phyloP scores from a whole-genome alignment of 2,113 vertebrate species.

The Zosterops lateralis region DNA sequence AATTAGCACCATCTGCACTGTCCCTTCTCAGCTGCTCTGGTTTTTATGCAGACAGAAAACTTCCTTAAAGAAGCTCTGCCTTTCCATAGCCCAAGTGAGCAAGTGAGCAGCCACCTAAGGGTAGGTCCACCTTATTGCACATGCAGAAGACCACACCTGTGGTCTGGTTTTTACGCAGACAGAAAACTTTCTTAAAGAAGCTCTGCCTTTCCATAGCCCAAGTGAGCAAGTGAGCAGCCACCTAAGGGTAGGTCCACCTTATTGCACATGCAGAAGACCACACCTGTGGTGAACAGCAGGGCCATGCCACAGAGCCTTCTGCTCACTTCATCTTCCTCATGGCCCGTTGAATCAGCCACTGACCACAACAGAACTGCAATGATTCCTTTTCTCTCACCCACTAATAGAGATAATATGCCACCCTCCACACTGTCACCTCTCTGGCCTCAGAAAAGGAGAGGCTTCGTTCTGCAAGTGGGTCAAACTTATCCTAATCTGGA shows the following conservation, averaged over 20 bases:
- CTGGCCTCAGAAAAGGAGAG: neutral
- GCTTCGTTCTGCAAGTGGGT: neutral
- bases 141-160: neutral
- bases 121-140: neutral
- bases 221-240: neutral
- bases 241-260: neutral
- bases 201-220: neutral
- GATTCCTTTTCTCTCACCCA: neutral
- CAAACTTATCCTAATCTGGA: neutral
- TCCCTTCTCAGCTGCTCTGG: neutral
- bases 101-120: neutral
- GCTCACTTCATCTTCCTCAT: neutral
- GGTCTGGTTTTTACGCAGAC: neutral
- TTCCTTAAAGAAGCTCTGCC: neutral
- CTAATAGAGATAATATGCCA: neutral
- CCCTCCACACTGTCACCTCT: fast-evolving
- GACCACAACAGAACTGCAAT: neutral
- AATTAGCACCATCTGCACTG: conserved; percentile 35
- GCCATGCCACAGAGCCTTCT: neutral
- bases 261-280: neutral
- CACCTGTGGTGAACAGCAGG: neutral
- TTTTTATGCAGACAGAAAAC: neutral
- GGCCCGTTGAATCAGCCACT: fast-evolving
- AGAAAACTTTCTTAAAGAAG: neutral
- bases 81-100: neutral